A percentile compares a stretch with the other conserved stretches of the same genome.
Conservation (phyloP, 2,888 invertebrate species). For the Drosophila sordidula region DNA sequence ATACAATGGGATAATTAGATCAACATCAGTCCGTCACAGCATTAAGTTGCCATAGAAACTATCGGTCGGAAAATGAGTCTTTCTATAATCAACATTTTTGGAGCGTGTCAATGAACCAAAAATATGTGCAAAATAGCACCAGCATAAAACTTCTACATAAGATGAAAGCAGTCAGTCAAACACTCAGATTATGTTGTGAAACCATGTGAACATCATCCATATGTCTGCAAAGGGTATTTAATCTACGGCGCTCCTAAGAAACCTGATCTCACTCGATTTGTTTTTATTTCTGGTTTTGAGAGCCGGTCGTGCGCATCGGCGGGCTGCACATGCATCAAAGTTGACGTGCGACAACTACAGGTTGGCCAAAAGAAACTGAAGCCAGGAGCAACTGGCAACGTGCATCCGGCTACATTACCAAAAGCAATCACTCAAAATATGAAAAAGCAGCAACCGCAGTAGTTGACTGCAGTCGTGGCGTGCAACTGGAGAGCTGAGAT, state of each 20-base stretch:
- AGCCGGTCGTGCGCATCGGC: constrained; percentile 23
- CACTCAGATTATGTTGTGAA: too few species aligned
- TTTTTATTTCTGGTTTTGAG: constrained; percentile 4
- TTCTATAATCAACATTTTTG: too few species aligned
- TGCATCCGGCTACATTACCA: constrained; percentile 67
- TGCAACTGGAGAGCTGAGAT: constrained; percentile 36
- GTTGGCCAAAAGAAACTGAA: constrained; percentile 18
- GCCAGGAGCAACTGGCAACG: constrained; percentile 23
- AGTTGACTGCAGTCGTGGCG: constrained; percentile 53
- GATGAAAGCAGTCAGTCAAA: too few species aligned
- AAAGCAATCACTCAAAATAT: constrained; percentile 80
- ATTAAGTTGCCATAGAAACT: too few species aligned
- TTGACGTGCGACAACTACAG: constrained; percentile 33
- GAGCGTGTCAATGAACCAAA: too few species aligned
- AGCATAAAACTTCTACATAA: too few species aligned
- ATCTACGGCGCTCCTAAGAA: neutral
- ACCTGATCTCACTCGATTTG: constrained; percentile 2
- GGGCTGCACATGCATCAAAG: constrained; percentile 43
- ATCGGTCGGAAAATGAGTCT: too few species aligned
- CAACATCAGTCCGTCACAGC: too few species aligned
- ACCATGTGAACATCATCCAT: too few species aligned
- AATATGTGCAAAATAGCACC: too few species aligned
- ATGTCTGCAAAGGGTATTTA: neutral
- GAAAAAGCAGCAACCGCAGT: constrained; percentile 71
- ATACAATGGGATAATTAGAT: too few species aligned